Base-by-base conservation (phyloP, 2,888 invertebrate species). In the Cactoblastis cactorum region DNA sequence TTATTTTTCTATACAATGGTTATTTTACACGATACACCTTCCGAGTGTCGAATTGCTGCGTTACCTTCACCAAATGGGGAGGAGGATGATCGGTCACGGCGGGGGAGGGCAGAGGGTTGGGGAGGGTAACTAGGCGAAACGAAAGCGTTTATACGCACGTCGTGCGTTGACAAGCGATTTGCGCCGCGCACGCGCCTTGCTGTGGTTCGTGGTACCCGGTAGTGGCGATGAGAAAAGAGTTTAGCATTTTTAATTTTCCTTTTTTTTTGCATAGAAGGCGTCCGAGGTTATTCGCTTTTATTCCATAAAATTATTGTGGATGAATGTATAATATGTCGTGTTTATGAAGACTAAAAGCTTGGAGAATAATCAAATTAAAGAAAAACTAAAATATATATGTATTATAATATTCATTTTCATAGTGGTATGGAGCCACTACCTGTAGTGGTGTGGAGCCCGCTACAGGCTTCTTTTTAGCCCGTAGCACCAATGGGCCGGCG, bases 141-240 rank as follows among this genome's bases (percentile, higher is more conserved):
- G 69, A 69, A 43, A 28, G 43, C 43, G 28, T 28, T 76, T 75
- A 73, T 63, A 65, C 63, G 68, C 67, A 69, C 80, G 81, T 83
- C 78, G 84, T 77, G 84, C 75, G 69, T 73, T 79, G 78, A 83
- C 82, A 71, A 68, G 59, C 72, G 71, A 86, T 87, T 87, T 60
- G 83, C 54, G 63, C 74, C 80, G 85, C 84, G 74, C 83, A 84
- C 74, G 78, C 79, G 80, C 45, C n/a, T 41, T 14, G 14, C 41
- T 28, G 43, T 17, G 43, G 43, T 43, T 28, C 14, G 32, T 28
- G 32, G 28, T 43, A 1, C 5, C 11, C 14, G 41, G 43, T 28
- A 28, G 15, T 17, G 43, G 28, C 17, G 43, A 2, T 4, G 0
- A 28, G 43, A 32, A n/a, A 43, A 43, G 5, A 15, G 15, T 12